Evolutionary conservation across 2,113 vertebrate genomes (phyloP).

Genomic region (Callopanchax toddi): DNA sequence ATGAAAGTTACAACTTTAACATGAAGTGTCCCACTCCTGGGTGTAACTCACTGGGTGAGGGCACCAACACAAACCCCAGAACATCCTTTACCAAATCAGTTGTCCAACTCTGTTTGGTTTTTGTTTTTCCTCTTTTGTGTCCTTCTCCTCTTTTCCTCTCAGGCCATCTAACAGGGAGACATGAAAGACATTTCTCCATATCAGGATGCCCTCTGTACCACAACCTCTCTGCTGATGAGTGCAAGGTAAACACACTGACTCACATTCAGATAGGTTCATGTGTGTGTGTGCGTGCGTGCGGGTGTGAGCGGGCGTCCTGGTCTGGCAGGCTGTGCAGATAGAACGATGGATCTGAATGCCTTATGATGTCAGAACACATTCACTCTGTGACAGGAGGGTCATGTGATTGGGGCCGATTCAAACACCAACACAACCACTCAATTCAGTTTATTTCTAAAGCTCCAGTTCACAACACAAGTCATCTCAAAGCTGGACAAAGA

Average conservation of each 20-base stretch:
- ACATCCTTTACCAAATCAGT: not conserved
- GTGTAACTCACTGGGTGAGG: slow-evolving; percentile 94
- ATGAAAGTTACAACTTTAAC: slow-evolving; percentile 99
- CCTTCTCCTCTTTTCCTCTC: slow-evolving; percentile 10
- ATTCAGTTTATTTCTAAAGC: too few species aligned
- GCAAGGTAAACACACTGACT: slow-evolving; percentile 97
- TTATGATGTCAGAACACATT: too few species aligned
- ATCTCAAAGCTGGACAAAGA: too few species aligned
- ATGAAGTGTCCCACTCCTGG: slow-evolving; percentile 99
- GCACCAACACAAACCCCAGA: not conserved
- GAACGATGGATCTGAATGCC: too few species aligned
- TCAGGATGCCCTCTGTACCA: slow-evolving; percentile 97
- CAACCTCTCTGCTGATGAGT: slow-evolving; percentile 96
- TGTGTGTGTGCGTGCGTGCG: too few species aligned
- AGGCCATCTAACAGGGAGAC: slow-evolving; percentile 97
- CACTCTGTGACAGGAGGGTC: too few species aligned
- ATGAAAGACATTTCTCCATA: slow-evolving; percentile 98
- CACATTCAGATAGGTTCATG: not conserved
- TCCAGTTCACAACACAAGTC: too few species aligned
- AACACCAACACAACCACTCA: too few species aligned
- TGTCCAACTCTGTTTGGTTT: too few species aligned
- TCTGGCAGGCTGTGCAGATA: too few species aligned
- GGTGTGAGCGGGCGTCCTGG: too few species aligned
- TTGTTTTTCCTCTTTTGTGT: not conserved
- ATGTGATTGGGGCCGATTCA: too few species aligned